phyloP scores from a whole-genome alignment of 1,140 invertebrate genomes.

The Aphis gossypii region DNA sequence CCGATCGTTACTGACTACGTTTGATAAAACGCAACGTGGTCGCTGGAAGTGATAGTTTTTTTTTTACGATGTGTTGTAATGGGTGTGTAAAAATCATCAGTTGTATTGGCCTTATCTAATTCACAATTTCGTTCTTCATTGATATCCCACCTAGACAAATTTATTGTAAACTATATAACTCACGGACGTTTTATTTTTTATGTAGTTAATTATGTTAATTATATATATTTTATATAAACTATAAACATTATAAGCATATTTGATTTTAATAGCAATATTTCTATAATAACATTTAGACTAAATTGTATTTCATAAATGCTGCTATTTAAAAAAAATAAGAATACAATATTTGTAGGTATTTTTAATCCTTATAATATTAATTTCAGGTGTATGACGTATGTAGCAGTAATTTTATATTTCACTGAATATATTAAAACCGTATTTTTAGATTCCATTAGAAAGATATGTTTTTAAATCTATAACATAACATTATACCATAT shows the following conservation, averaged over 20 bases:
- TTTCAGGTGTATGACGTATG: background rate
- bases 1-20: constrained; percentile 21
- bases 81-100: constrained; percentile 35
- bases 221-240: background rate
- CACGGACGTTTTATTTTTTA: background rate
- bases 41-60: background rate
- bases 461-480: background rate
- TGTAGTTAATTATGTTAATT: background rate
- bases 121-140: background rate
- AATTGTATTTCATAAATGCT: background rate
- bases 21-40: background rate
- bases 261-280: background rate
- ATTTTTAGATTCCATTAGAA: background rate
- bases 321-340: background rate
- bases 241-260: background rate
- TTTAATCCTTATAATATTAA: background rate
- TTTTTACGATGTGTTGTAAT: constrained; percentile 10
- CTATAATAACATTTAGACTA: background rate
- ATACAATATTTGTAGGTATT: background rate
- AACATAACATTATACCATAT: background rate
- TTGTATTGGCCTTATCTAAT: constrained; percentile 5
- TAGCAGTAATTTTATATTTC: background rate
- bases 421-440: background rate
- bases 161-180: background rate
- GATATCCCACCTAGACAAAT: background rate